phyloP scores from a whole-genome alignment of 2,113 vertebrate species.

The Sander vitreus region DNA sequence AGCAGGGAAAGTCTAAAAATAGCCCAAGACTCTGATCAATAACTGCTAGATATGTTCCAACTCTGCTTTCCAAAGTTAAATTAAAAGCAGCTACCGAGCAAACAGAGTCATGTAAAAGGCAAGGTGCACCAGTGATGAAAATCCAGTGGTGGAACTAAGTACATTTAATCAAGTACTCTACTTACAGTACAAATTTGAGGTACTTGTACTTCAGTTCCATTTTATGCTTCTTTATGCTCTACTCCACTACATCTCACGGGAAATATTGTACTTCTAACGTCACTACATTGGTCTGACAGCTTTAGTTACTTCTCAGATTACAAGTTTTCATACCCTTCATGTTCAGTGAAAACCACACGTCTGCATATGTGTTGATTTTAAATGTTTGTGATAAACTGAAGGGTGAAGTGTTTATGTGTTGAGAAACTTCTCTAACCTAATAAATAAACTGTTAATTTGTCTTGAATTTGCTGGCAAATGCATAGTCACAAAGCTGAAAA shows the following conservation, averaged over 20 bases:
- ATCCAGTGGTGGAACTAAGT: background rate
- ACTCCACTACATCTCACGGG: background rate
- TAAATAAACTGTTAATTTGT: background rate
- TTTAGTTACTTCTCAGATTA: background rate
- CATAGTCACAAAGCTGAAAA: background rate
- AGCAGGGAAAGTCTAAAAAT: slow-evolving; percentile 65
- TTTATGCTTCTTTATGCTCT: background rate
- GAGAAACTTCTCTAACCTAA: background rate
- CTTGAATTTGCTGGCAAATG: background rate
- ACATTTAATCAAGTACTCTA: background rate
- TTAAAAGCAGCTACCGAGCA: background rate
- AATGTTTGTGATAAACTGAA: background rate
- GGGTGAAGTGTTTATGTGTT: background rate
- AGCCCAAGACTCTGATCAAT: slow-evolving; percentile 68
- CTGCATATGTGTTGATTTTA: background rate
- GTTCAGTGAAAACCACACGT: background rate
- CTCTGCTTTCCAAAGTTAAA: slow-evolving; percentile 14
- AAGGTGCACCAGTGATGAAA: background rate
- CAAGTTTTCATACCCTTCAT: background rate
- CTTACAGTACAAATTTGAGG: background rate
- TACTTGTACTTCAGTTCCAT: background rate
- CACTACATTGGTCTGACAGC: background rate
- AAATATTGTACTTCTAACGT: background rate
- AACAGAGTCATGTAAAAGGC: background rate
- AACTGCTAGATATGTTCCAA: slow-evolving; percentile 40